Percentiles rank a stretch among this genome's conserved stretches.
Conservation (phyloP, 2,113 vertebrate species). For the Corapipo altera region DNA sequence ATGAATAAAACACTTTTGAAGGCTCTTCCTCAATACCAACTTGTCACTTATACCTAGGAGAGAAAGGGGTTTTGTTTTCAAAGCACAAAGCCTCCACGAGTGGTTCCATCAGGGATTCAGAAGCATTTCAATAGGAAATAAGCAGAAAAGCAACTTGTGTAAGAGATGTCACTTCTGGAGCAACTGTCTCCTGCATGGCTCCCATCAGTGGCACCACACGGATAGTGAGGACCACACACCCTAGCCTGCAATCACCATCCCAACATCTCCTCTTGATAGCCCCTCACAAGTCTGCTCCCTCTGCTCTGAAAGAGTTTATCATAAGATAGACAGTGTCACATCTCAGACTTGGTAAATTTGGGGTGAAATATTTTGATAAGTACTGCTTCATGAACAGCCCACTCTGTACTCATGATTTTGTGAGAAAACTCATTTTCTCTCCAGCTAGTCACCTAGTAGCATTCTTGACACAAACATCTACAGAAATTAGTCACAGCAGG, state of each 20-base stretch:
- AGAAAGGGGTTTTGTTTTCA: neutral
- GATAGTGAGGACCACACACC: neutral
- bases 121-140: neutral
- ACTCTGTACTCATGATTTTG: neutral
- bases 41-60: neutral
- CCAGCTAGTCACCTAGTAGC: neutral
- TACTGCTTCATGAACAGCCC: neutral
- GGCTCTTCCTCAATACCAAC: neutral
- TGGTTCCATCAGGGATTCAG: neutral
- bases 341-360: neutral
- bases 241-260: neutral
- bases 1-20: neutral
- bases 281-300: neutral
- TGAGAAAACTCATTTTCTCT: neutral
- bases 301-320: neutral
- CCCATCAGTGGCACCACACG: accelerated
- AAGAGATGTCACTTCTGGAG: neutral
- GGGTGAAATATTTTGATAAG: neutral
- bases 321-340: neutral
- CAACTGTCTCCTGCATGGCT: accelerated
- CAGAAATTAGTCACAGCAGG: neutral
- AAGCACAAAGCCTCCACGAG: neutral
- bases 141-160: neutral
- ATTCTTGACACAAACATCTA: neutral
- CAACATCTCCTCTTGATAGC: too few species aligned